Conservation (phyloP, 92 coral and sea anemone genomes). For the Virgularia gustaviana region DNA sequence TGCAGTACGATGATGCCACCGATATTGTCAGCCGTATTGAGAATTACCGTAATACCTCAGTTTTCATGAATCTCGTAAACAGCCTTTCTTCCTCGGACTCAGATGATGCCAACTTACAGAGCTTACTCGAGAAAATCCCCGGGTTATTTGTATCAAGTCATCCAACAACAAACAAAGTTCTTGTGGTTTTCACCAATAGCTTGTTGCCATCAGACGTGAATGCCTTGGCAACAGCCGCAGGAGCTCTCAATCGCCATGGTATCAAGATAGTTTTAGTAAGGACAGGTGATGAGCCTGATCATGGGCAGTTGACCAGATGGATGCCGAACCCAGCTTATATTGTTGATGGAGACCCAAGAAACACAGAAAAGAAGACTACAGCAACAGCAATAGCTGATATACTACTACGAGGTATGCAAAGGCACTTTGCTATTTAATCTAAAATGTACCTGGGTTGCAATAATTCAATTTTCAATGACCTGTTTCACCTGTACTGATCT, state of each 20-base stretch:
- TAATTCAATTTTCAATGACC: too few relatives aligned
- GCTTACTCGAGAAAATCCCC: conserved; percentile 6
- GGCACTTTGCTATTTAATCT: too few relatives aligned
- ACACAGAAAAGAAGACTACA: neutral
- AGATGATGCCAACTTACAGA: neutral
- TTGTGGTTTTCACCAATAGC: conserved; percentile 31
- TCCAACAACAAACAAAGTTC: conserved; percentile 12
- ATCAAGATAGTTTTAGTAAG: conserved; percentile 22
- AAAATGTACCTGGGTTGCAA: too few relatives aligned
- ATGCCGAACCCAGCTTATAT: conserved; percentile 6
- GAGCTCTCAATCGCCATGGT: conserved; percentile 7
- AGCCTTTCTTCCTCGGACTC: conserved; percentile 21
- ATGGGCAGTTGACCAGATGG: neutral
- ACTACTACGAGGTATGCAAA: too few relatives aligned
- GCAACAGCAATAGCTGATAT: too few relatives aligned
- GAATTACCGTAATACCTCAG: neutral
- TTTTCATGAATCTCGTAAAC: conserved; percentile 2
- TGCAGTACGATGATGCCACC: conserved; percentile 35
- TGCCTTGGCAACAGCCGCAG: conserved; percentile 15
- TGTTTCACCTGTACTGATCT: too few relatives aligned
- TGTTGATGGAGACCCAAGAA: conserved; percentile 18
- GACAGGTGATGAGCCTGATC: conserved; percentile 18
- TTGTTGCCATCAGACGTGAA: conserved; percentile 23
- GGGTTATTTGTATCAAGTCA: conserved; percentile 22
- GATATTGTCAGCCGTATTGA: conserved; percentile 27